Conservation (phyloP, 2,888 invertebrate genomes). For the Iphiclides podalirius region DNA sequence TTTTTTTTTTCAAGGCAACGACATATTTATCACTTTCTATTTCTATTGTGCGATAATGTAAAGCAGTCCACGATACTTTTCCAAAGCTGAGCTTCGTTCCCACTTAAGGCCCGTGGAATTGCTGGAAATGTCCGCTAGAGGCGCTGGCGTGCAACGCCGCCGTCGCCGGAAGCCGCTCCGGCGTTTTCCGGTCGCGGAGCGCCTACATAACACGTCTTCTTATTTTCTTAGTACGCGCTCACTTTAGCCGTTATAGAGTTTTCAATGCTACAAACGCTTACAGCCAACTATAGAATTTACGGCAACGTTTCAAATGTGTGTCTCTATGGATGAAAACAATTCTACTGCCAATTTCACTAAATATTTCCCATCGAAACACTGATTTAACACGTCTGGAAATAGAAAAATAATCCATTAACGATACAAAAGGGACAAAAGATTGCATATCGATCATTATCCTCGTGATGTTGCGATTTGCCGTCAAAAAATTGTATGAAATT, state of each 20-base stretch:
- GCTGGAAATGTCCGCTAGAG: constrained; percentile 61
- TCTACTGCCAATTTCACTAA: too few species aligned
- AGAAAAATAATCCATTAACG: too few species aligned
- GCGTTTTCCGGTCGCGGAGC: constrained; percentile 67
- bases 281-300: not conserved
- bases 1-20: too few species aligned
- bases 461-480: too few species aligned
- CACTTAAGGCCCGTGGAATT: constrained; percentile 39
- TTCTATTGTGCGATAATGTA: not conserved
- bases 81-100: constrained; percentile 12
- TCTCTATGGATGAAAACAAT: too few species aligned
- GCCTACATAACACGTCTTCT: constrained; percentile 46
- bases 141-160: constrained; percentile 71
- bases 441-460: too few species aligned
- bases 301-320: too few species aligned
- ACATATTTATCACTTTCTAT: not conserved
- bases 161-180: constrained; percentile 70
- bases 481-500: too few species aligned
- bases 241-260: constrained; percentile 4
- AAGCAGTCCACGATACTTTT: constrained; percentile 9
- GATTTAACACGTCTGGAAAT: too few species aligned
- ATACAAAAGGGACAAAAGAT: too few species aligned
- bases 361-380: too few species aligned
- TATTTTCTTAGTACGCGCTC: constrained; percentile 20
- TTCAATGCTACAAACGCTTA: not conserved